Evolutionary conservation across 2,797 vertebrate genomes (phyloP), one percentile per base, ranked within the genome.

Genomic region (Falco naumanni): DNA sequence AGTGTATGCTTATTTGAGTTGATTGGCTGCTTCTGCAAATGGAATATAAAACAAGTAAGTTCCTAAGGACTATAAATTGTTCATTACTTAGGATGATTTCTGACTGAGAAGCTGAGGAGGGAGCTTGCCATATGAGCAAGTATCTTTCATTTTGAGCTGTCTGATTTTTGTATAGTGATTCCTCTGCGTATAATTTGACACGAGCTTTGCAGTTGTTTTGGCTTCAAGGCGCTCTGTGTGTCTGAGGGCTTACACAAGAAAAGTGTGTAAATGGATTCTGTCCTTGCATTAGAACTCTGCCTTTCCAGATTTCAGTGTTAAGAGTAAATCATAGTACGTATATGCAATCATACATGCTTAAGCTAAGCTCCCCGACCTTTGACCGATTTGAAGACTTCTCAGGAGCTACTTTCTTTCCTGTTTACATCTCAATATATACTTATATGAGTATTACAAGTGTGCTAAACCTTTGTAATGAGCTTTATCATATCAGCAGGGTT

Each of bases 201-300:
- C 0, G 0, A 81, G 76, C 85, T 87, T 65, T 87, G 92, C 6
- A 2, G 17, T 90, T 90, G 80, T 92, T n/a, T 47, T 66, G 88
- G 74, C 66, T 93, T 81, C 77, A 54, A 79, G 95, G 87, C 66
- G 20, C 80, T 20, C 7, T 1, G 1, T 76, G 75, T 82, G 74
- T 82, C 71, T 66, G 22, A 74, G 48, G 71, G 64, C 86, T 92
- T 77, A 56, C 71, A 41, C 48, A 8, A 26, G 86, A 94, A 88
- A 95, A 59, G 78, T 45, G 6, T 87, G 68, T 83, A 87, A 94
- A 90, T 43, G 89, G 93, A 93, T 91, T 95, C 76, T 63, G 57
- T 63, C 54, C 76, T 43, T 54, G 37, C 11, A 4, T 54, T 83
- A 61, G 75, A 56, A 60, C 68, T 78, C 33, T 37, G 37, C 13